Conservation (phyloP, 2,113 vertebrate species). For the Megaleporinus macrocephalus region DNA sequence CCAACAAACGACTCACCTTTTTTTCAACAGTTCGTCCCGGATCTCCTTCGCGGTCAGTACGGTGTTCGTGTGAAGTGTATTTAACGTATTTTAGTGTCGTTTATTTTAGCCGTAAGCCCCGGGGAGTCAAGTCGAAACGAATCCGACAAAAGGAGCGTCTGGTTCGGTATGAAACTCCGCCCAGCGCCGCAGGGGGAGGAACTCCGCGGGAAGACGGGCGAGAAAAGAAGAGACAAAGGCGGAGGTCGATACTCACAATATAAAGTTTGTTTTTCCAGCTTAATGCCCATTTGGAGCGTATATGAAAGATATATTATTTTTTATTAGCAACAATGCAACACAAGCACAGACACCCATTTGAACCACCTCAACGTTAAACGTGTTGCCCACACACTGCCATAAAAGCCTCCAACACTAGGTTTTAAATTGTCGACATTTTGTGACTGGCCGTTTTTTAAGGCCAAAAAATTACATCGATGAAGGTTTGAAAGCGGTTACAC, state of each 20-base stretch:
- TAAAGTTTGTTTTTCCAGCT: constrained; percentile 9
- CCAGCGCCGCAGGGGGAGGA: constrained; percentile 87
- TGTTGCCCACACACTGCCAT: background rate
- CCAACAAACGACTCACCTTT: constrained; percentile 67
- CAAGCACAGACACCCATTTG: background rate
- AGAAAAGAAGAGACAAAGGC: constrained; percentile 73
- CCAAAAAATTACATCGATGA: background rate
- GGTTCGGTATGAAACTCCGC: constrained; percentile 85
- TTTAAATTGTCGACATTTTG: background rate
- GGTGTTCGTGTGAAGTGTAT: constrained; percentile 42
- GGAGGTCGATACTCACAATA: constrained; percentile 69
- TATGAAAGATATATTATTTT: background rate
- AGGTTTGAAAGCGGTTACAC: background rate
- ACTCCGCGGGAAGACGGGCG: constrained; percentile 77
- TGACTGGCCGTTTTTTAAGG: background rate
- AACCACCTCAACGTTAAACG: background rate
- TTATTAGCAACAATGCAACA: constrained; percentile 3
- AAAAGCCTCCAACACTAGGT: background rate
- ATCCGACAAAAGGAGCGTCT: constrained; percentile 86
- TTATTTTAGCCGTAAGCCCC: constrained; percentile 77
- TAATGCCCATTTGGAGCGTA: constrained; percentile 37
- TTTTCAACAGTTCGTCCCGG: constrained; percentile 33
- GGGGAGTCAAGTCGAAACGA: constrained; percentile 81
- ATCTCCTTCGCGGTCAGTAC: constrained; percentile 37
- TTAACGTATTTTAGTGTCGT: constrained; percentile 56